Conservation (phyloP, 2,113 vertebrate genomes). For the Petrocephalus zakoni region DNA sequence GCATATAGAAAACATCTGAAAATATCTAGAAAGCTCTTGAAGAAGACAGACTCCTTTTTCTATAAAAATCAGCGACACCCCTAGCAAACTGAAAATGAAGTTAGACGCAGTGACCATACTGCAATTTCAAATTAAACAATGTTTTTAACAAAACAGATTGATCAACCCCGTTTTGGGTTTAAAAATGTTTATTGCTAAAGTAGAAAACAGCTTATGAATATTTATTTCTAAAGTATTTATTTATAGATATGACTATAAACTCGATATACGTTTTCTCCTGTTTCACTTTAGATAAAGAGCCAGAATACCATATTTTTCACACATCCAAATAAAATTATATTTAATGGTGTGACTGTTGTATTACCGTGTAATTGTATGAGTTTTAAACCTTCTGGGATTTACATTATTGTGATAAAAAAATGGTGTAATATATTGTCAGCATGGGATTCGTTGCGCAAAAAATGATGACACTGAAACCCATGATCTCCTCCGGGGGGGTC, state of each 20-base stretch:
- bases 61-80: neutral
- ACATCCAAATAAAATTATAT: neutral
- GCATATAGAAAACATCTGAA: neutral
- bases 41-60: neutral
- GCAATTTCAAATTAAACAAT: neutral
- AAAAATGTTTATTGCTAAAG: neutral
- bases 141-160: neutral
- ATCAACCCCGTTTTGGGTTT: neutral
- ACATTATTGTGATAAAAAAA: constrained; percentile 6
- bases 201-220: neutral
- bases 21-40: neutral
- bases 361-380: neutral
- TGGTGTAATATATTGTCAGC: neutral
- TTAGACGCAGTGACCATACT: neutral
- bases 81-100: neutral
- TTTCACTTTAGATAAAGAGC: neutral
- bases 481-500: neutral
- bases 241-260: neutral
- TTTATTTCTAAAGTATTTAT: neutral
- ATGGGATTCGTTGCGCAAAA: neutral
- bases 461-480: neutral
- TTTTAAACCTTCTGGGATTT: neutral
- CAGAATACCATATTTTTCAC: neutral
- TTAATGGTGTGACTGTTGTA: neutral
- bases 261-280: neutral